phyloP scores from a whole-genome alignment of 2,797 vertebrate species.

The Pangasius krempfi region DNA sequence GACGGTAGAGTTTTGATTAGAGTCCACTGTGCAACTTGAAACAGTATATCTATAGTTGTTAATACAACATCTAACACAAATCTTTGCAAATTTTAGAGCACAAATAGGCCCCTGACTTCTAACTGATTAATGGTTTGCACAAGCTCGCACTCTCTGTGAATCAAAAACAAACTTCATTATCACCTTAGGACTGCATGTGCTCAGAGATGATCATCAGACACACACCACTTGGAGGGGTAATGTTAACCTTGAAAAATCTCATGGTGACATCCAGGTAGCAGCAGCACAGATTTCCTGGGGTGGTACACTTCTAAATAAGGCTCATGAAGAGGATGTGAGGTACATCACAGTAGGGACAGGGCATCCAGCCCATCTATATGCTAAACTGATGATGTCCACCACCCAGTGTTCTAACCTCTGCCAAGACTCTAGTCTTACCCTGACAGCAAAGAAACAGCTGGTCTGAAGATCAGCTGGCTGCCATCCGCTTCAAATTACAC shows the following conservation, averaged over 20 bases:
- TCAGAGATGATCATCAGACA: neutral
- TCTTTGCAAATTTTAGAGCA: neutral
- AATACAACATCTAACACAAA: neutral
- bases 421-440: neutral
- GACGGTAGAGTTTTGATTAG: neutral
- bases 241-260: neutral
- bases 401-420: conserved; percentile 1
- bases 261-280: neutral
- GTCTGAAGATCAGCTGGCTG: neutral
- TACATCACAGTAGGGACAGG: neutral
- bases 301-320: neutral
- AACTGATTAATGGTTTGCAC: neutral
- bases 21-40: neutral
- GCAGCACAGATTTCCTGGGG: neutral
- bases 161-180: neutral
- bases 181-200: neutral
- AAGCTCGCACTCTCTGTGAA: neutral
- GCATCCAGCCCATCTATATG: neutral
- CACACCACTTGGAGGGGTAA: neutral
- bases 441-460: neutral
- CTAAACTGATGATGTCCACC: neutral
- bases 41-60: neutral
- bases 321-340: neutral
- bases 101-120: neutral
- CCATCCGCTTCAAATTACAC: neutral